Conservation (phyloP, 1,140 invertebrate species). For the Cherax quadricarinatus region DNA sequence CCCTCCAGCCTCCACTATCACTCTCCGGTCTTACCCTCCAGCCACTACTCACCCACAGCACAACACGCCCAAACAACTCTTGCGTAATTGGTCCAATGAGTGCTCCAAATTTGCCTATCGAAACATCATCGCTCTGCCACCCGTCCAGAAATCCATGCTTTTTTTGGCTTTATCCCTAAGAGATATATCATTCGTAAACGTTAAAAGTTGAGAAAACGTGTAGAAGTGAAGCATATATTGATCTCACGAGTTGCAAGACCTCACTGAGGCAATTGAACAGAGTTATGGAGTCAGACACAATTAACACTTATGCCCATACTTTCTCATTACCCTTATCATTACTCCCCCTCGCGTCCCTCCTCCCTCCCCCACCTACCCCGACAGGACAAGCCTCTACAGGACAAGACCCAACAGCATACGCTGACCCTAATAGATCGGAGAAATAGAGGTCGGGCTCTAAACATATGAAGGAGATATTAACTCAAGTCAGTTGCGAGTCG, state of each 20-base stretch:
- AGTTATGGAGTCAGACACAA: not conserved
- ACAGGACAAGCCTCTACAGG: not conserved
- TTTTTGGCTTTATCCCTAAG: not conserved
- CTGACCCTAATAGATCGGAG: not conserved
- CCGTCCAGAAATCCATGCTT: not conserved
- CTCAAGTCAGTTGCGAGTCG: not conserved
- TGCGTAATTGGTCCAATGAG: conserved; percentile 1
- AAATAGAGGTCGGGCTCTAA: not conserved
- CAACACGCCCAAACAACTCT: not conserved
- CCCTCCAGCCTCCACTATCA: too few relatives aligned
- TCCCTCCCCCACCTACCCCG: not conserved
- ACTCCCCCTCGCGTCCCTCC: too few relatives aligned
- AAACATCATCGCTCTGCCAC: not conserved
- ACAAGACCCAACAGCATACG: too few relatives aligned
- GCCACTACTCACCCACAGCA: not conserved
- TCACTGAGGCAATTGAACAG: not conserved
- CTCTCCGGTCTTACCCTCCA: not conserved
- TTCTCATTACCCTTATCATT: not conserved
- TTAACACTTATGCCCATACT: not conserved
- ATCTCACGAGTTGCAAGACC: too few relatives aligned
- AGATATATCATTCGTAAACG: not conserved
- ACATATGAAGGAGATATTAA: not conserved
- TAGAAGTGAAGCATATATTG: not conserved
- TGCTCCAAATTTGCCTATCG: not conserved
- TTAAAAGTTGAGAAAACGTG: not conserved